These are phyloP conservation scores for Druon quercuslanigerum DNA, from an alignment of 1,140 invertebrate genomes.

Conservation along the genomic window DNA sequence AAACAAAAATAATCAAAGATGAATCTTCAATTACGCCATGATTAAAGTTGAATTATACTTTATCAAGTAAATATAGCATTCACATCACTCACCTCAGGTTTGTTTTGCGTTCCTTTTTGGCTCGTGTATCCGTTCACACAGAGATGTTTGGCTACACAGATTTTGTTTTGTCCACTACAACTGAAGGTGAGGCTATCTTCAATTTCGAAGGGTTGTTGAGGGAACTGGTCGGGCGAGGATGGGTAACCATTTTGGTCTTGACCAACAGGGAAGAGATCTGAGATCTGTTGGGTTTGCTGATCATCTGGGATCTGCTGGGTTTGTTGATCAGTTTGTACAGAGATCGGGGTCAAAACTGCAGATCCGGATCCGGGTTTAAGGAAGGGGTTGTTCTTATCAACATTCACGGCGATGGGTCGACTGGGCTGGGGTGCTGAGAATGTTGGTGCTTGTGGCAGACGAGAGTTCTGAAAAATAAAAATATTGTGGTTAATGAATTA, in stretches of 20 bases:
- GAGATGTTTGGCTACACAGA: constrained; percentile 76
- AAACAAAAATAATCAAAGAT: too few species aligned
- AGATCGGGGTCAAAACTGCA: constrained; percentile 35
- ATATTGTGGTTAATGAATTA: not conserved
- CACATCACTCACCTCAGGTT: constrained; percentile 51
- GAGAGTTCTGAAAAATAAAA: not conserved
- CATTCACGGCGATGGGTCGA: constrained; percentile 29
- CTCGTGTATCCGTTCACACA: constrained; percentile 78
- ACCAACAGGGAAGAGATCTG: constrained; percentile 34
- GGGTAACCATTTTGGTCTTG: constrained; percentile 4
- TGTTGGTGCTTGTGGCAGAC: not conserved
- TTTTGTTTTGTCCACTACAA: constrained; percentile 76
- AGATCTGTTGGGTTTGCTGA: constrained; percentile 32
- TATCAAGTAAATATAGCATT: not conserved
- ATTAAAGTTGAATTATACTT: not conserved
- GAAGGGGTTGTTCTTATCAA: constrained; percentile 41
- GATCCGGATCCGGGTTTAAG: constrained; percentile 51
- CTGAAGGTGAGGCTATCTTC: constrained; percentile 49
- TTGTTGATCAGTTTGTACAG: constrained; percentile 36
- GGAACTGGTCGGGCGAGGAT: not conserved
- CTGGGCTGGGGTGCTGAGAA: not conserved
- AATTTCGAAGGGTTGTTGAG: constrained; percentile 24
- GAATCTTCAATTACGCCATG: not conserved
- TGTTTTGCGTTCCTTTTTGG: constrained; percentile 72
- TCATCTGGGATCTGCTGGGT: constrained; percentile 23